Evolutionary conservation across 37 sponge, comb jelly and placozoan species (phyloP).

Genomic region (Beroe ovata): DNA sequence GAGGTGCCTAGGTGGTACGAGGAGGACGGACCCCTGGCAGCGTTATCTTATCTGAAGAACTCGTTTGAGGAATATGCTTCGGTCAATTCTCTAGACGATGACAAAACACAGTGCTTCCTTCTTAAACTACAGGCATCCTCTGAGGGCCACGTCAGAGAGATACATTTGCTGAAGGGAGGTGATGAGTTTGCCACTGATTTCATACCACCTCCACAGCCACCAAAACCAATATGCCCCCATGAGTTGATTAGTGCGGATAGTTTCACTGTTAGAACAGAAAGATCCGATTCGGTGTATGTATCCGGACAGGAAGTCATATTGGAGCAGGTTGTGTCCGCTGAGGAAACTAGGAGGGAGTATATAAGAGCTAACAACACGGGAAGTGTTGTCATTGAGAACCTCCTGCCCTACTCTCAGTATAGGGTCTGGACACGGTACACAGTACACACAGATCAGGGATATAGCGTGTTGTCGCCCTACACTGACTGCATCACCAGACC

Average conservation of each 20-base stretch:
- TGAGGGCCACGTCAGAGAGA: background rate
- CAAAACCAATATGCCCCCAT: background rate
- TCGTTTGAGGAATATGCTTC: constrained; percentile 8
- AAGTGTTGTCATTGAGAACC: background rate
- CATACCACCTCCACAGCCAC: background rate
- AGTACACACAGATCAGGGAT: background rate
- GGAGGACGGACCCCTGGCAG: background rate
- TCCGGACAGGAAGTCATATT: constrained; percentile 32
- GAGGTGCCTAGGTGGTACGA: background rate
- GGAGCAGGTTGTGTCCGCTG: background rate
- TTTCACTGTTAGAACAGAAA: background rate
- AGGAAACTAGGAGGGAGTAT: background rate
- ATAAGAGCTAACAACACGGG: background rate
- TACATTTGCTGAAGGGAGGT: background rate
- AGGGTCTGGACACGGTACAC: background rate
- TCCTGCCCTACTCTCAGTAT: constrained; percentile 18
- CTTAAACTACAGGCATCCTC: background rate
- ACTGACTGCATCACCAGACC: constrained; percentile 14
- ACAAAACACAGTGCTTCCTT: constrained; percentile 43
- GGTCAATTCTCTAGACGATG: background rate
- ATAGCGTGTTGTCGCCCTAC: background rate
- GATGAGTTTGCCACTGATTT: background rate
- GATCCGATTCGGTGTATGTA: background rate
- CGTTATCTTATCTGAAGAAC: background rate
- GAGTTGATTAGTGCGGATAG: background rate